Evolutionary conservation across 2,113 vertebrate genomes (phyloP).

Genomic region (Brachyistius frenatus): DNA sequence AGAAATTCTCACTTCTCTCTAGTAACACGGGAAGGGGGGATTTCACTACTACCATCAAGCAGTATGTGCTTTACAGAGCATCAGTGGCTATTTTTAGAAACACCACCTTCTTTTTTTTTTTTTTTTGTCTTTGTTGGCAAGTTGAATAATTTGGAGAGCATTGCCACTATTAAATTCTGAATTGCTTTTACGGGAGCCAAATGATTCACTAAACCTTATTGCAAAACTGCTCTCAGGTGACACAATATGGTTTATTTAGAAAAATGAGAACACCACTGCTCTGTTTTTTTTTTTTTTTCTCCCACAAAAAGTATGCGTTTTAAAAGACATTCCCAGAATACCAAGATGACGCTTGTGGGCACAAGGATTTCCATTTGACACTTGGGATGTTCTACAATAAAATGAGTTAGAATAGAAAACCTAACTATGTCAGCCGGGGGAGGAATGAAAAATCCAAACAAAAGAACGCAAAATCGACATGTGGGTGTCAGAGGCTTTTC

Average conservation of each 20-base stretch:
- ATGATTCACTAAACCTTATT: not conserved
- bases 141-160: slow-evolving; percentile 4
- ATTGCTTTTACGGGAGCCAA: not conserved
- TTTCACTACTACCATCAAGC: slow-evolving; percentile 42
- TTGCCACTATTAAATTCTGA: not conserved
- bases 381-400: slow-evolving; percentile 14
- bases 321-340: slow-evolving; percentile 26
- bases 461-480: slow-evolving; percentile 22
- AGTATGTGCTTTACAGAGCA: slow-evolving; percentile 22
- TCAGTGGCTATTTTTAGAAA: slow-evolving; percentile 73
- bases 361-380: slow-evolving; percentile 37
- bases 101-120: not conserved
- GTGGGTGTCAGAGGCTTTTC: slow-evolving; percentile 47
- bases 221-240: not conserved
- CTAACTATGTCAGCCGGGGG: not conserved
- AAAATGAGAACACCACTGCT: not conserved
- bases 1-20: slow-evolving; percentile 67
- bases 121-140: not conserved
- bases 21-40: slow-evolving; percentile 70
- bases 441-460: slow-evolving; percentile 36
- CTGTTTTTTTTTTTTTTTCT: not conserved
- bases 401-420: slow-evolving; percentile 41
- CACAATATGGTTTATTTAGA: slow-evolving; percentile 13
- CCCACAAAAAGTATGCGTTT: slow-evolving; percentile 18
- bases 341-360: slow-evolving; percentile 40